These are phyloP conservation scores for Lerista edwardsae DNA, from an alignment of 2,797 vertebrate species.

Conservation along the genomic window DNA sequence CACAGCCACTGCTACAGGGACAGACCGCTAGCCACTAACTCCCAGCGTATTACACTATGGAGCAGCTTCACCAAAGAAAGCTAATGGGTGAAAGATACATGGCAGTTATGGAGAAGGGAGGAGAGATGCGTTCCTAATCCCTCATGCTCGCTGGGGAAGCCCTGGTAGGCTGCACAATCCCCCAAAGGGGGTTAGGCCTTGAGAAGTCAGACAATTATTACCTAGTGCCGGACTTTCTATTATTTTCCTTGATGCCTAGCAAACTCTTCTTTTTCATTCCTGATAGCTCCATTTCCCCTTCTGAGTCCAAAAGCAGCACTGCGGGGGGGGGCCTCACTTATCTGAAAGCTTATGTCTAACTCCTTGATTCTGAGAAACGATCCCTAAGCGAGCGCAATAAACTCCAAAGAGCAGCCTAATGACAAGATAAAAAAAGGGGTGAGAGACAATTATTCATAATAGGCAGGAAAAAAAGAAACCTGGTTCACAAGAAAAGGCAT, in stretches of 20 bases:
- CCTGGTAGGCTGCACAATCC: background rate
- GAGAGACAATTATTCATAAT: slow-evolving; percentile 55
- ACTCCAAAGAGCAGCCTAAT: slow-evolving; percentile 72
- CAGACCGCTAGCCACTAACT: background rate
- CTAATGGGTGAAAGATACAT: background rate
- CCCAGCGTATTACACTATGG: background rate
- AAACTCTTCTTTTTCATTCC: slow-evolving; percentile 78
- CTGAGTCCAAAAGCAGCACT: slow-evolving; percentile 69
- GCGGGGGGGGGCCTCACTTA: slow-evolving; percentile 58
- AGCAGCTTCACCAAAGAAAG: slow-evolving; percentile 25
- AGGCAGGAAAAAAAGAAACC: slow-evolving; percentile 53
- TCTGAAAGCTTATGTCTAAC: slow-evolving; percentile 75
- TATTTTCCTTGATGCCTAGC: slow-evolving; percentile 76
- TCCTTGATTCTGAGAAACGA: slow-evolving; percentile 65
- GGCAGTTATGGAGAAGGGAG: background rate
- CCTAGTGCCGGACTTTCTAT: slow-evolving; percentile 74
- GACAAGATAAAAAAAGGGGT: slow-evolving; percentile 72
- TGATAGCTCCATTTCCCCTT: slow-evolving; percentile 74
- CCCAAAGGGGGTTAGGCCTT: slow-evolving; percentile 19
- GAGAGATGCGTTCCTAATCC: slow-evolving; percentile 7
- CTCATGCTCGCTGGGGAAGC: slow-evolving; percentile 13
- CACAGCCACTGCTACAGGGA: background rate
- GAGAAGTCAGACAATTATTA: slow-evolving; percentile 49
- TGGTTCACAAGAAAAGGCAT: slow-evolving; percentile 36
- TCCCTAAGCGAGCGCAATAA: slow-evolving; percentile 73